phyloP scores from a whole-genome alignment of 2,113 vertebrate genomes.

The Malaclemys terrapin region DNA sequence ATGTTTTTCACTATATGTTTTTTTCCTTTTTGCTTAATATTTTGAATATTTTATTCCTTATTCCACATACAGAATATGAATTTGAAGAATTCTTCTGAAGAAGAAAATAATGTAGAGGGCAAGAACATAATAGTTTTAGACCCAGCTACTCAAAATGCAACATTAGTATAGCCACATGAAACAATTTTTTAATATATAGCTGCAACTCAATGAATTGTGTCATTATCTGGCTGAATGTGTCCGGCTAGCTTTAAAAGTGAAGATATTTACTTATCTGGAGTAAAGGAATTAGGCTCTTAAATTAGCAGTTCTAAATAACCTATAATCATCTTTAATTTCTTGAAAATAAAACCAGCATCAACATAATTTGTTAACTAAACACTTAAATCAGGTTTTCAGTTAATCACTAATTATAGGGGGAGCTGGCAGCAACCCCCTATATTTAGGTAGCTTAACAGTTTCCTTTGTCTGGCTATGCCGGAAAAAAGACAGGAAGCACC shows the following conservation, averaged over 20 bases:
- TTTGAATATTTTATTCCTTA: not conserved
- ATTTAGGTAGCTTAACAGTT: not conserved
- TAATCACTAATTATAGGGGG: not conserved
- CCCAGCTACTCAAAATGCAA: not conserved
- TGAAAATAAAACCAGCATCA: not conserved
- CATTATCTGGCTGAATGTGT: not conserved
- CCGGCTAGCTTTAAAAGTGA: not conserved
- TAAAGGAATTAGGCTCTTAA: not conserved
- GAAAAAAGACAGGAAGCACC: not conserved
- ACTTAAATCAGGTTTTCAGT: not conserved
- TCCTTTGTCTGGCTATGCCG: not conserved
- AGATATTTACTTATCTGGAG: not conserved
- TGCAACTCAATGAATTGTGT: not conserved
- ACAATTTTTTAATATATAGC: not conserved
- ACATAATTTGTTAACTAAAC: not conserved
- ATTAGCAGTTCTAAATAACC: not conserved
- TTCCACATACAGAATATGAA: not conserved
- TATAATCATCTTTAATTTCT: not conserved
- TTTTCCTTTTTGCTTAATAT: conserved; percentile 24
- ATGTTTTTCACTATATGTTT: conserved; percentile 30
- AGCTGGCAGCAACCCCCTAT: not conserved
- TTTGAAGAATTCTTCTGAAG: not conserved
- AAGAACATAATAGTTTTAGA: not conserved
- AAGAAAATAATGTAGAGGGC: not conserved
- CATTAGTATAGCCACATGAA: not conserved